phyloP scores from a whole-genome alignment of 2,888 invertebrate species.

The Marasmarcha lunaedactyla region DNA sequence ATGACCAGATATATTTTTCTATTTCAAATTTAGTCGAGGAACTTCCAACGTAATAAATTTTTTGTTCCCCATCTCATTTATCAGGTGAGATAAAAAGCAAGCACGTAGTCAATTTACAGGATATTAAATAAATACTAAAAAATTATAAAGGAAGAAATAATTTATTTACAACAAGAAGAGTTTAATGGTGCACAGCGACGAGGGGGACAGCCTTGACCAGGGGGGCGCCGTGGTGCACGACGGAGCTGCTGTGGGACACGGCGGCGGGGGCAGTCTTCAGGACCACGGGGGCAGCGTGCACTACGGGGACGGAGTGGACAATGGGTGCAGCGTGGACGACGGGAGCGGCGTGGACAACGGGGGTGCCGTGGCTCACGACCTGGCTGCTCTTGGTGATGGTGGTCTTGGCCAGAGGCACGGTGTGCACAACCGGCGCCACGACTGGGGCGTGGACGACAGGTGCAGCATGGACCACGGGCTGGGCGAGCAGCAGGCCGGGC shows the following conservation, averaged over 20 bases:
- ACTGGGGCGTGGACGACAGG: conserved; percentile 44
- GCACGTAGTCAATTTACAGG: too few species aligned
- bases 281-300: conserved; percentile 20
- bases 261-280: conserved; percentile 20
- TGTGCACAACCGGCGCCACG: conserved; percentile 36
- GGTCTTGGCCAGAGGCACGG: conserved; percentile 39
- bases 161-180: conserved; percentile 8
- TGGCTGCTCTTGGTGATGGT: conserved; percentile 62
- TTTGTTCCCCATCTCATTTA: too few species aligned
- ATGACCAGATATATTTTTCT: too few species aligned
- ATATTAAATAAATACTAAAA: too few species aligned
- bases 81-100: too few species aligned
- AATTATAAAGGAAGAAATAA: not conserved
- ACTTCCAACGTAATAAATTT: too few species aligned
- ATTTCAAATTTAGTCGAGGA: too few species aligned
- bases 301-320: conserved; percentile 28
- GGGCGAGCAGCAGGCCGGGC: conserved; percentile 43
- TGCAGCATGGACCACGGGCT: conserved; percentile 34
- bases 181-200: conserved; percentile 43
- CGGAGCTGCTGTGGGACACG: conserved; percentile 13
- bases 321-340: conserved; percentile 30
- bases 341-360: conserved; percentile 33
- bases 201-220: conserved; percentile 29
- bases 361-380: conserved; percentile 50
- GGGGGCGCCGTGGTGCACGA: conserved; percentile 30